A percentile compares a stretch with the other conserved stretches of the same genome.
These are phyloP conservation scores for Papilio elwesi DNA, from an alignment of 2,888 invertebrate genomes.

Conservation along the genomic window DNA sequence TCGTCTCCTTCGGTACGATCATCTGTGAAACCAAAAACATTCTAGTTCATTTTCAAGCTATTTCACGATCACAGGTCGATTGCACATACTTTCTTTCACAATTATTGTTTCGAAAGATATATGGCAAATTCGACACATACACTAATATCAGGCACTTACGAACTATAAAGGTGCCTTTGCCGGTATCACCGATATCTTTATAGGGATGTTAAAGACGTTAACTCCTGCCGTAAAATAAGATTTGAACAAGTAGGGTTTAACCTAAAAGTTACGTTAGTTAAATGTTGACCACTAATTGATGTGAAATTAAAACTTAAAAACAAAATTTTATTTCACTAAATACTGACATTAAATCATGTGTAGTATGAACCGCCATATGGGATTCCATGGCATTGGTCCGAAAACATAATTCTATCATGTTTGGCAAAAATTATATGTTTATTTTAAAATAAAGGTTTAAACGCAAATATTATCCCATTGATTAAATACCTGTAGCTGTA, in stretches of 20 bases:
- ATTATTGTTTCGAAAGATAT: neutral
- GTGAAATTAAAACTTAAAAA: constrained; percentile 40
- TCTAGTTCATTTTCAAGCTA: constrained; percentile 13
- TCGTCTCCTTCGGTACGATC: constrained; percentile 80
- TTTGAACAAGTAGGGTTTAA: constrained; percentile 52
- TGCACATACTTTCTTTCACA: neutral
- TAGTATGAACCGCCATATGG: constrained; percentile 84
- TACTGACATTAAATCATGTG: constrained; percentile 83
- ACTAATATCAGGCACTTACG: neutral
- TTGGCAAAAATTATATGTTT: constrained; percentile 62
- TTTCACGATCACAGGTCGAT: neutral
- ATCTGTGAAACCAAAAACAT: constrained; percentile 58
- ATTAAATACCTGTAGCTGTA: constrained; percentile 78
- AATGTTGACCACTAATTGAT: constrained; percentile 40
- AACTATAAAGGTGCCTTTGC: constrained; percentile 17
- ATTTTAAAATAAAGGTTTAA: constrained; percentile 51
- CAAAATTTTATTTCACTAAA: constrained; percentile 58
- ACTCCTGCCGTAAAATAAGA: constrained; percentile 71
- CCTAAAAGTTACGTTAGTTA: constrained; percentile 48
- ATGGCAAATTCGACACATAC: neutral
- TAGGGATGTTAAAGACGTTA: constrained; percentile 65
- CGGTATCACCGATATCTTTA: constrained; percentile 47
- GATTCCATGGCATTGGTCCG: constrained; percentile 83
- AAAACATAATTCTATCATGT: constrained; percentile 76
- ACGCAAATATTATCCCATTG: constrained; percentile 48